Evolutionary conservation across 1,140 invertebrate species (phyloP), one percentile per base, ranked within the genome.

Genomic region (Bombus ignitus): DNA sequence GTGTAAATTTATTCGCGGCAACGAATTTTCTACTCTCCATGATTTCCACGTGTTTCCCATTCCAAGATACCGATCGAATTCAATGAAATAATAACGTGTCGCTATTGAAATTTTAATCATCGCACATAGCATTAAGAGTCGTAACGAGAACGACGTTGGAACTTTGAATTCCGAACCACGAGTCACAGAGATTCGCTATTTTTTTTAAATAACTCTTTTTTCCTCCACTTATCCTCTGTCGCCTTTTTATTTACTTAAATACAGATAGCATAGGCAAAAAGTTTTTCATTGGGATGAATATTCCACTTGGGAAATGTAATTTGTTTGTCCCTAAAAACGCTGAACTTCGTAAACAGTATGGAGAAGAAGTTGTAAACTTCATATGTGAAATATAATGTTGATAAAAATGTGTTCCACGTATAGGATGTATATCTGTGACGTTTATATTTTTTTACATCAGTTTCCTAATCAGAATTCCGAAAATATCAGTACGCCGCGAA

Each of bases 1-100:
- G n/a, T 72, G 87, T 83, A 81, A 89, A 84, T 83, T 87, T 77
- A 87, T 85, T 89, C 81, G 57, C 37, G 32, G 18, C 22, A 39
- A 28, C 81, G 73, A 86, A 66, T 66, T 89, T 89, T 76, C 78
- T 65, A n/a, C 44, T 57, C 39, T 47, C 18, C 72, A 53, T 80
- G 59, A 66, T 44, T 79, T 35, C 73, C 62, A 22, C 35, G 75
- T 37, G 47, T 42, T 57, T 57, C 5, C 15, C 6, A 35, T 44
- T 62, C 1, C 44, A 32, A 8, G 3, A 22, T 72, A 10, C 0
- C 28, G 15, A 76, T 76, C 3, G 5, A 10, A 59, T 47, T 9
- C 3, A 25, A 32, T 12, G 53, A 47, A 10, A 28, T 37, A 25
- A 28, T 12, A 28, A 62, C 3, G 10, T 10, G 28, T 22, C 9